Evolutionary conservation across 2,888 invertebrate genomes (phyloP).

Genomic region (Pyrgus malvae): DNA sequence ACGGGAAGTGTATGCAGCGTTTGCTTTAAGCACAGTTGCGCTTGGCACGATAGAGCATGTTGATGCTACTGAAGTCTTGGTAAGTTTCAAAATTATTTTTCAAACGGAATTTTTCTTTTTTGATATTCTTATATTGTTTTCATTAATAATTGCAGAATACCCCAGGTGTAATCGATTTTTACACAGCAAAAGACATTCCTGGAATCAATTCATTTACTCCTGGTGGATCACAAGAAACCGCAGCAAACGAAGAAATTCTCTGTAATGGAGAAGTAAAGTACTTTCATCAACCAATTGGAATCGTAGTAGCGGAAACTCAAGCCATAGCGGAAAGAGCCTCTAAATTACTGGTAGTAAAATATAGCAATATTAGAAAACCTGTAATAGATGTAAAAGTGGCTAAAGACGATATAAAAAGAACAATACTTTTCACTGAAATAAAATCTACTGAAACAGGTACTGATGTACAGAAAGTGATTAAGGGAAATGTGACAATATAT

Average conservation of each 20-base stretch:
- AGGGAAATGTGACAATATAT: constrained; percentile 76
- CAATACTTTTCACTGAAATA: constrained; percentile 31
- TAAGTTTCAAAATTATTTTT: constrained; percentile 44
- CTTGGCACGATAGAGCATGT: constrained; percentile 80
- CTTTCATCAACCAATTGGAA: constrained; percentile 53
- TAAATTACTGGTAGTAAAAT: constrained; percentile 77
- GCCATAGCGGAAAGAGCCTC: constrained; percentile 79
- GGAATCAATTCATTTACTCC: constrained; percentile 80
- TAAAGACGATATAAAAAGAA: constrained; percentile 41
- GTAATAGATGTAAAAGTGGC: constrained; percentile 47
- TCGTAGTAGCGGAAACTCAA: constrained; percentile 81
- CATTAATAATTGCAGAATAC: constrained; percentile 58
- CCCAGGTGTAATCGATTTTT: constrained; percentile 85
- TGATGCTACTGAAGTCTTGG: constrained; percentile 83
- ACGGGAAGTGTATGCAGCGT: constrained; percentile 84
- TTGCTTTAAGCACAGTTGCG: constrained; percentile 77
- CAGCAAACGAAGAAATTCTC: constrained; percentile 68
- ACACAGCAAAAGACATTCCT: constrained; percentile 85
- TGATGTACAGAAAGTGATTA: constrained; percentile 61
- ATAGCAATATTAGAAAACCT: constrained; percentile 59
- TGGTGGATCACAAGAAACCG: constrained; percentile 31
- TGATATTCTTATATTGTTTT: no score
- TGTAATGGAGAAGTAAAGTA: constrained; percentile 48
- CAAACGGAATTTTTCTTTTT: constrained; percentile 25
- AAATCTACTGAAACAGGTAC: constrained; percentile 50